Evolutionary conservation across 2,797 vertebrate species (phyloP).

Genomic region (Lophotriccus pileatus): DNA sequence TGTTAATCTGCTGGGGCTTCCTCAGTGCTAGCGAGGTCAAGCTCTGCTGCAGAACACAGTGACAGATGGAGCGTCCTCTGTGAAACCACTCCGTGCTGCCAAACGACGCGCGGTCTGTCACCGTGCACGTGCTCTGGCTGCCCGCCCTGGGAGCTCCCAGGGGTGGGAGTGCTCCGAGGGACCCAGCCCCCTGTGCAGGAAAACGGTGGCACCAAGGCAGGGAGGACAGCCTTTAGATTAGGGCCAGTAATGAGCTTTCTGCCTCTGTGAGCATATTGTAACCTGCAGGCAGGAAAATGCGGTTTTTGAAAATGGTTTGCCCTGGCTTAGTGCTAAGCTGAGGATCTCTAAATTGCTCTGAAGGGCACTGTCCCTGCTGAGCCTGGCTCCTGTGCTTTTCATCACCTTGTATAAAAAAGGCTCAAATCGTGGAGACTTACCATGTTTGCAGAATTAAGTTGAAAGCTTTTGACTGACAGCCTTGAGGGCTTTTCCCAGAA

Average conservation of each 20-base stretch:
- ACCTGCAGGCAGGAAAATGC: neutral
- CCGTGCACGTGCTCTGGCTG: neutral
- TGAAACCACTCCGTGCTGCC: neutral
- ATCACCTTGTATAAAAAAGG: neutral
- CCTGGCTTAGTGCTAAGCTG: neutral
- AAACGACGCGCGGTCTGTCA: neutral
- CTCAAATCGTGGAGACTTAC: neutral
- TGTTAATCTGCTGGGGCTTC: conserved; percentile 65
- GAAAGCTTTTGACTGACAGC: neutral
- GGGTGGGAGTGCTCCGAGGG: neutral
- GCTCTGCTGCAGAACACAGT: neutral
- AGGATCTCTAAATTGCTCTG: neutral
- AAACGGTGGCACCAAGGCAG: accelerated
- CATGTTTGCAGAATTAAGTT: neutral
- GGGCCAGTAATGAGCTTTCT: neutral
- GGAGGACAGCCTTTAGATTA: neutral
- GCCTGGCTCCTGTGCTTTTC: neutral
- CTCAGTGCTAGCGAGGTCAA: conserved; percentile 44
- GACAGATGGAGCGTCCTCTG: conserved; percentile 66
- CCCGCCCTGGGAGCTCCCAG: accelerated
- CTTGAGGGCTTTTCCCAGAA: neutral
- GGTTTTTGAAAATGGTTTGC: neutral
- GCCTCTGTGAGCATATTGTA: neutral
- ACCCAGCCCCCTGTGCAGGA: neutral
- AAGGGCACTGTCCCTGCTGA: neutral